Percentiles rank a stretch among this genome's conserved stretches.
Evolutionary conservation across 2,113 vertebrate genomes (phyloP).

Genomic region (Marcusenius ussheri): DNA sequence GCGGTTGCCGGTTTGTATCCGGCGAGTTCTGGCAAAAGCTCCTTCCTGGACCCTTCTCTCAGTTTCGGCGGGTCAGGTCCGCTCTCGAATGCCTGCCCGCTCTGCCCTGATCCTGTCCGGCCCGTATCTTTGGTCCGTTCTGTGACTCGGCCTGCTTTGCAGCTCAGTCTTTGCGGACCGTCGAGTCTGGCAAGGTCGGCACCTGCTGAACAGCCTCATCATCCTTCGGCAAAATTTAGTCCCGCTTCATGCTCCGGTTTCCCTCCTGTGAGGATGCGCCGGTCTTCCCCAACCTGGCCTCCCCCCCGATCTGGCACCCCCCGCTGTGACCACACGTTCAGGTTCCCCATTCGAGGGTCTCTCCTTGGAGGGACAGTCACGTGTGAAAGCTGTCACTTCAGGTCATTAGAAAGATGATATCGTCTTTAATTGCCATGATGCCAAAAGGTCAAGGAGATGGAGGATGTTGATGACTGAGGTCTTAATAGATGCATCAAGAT

Average conservation of each 20-base stretch:
- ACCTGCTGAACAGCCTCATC: not conserved
- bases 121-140: not conserved
- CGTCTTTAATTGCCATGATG: not conserved
- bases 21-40: constrained; percentile 16
- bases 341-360: not conserved
- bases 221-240: not conserved
- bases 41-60: not conserved
- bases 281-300: not conserved
- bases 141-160: not conserved
- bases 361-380: not conserved
- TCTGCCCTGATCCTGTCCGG: not conserved
- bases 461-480: not conserved
- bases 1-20: constrained; percentile 56
- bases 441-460: not conserved
- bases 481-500: not conserved
- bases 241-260: not conserved
- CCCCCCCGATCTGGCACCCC: not conserved
- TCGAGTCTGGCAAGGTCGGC: not conserved
- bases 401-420: not conserved
- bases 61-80: not conserved
- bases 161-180: not conserved
- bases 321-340: not conserved
- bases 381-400: not conserved
- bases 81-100: not conserved
- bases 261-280: not conserved